Conservation (phyloP, 2,797 vertebrate species). For the Emys orbicularis region DNA sequence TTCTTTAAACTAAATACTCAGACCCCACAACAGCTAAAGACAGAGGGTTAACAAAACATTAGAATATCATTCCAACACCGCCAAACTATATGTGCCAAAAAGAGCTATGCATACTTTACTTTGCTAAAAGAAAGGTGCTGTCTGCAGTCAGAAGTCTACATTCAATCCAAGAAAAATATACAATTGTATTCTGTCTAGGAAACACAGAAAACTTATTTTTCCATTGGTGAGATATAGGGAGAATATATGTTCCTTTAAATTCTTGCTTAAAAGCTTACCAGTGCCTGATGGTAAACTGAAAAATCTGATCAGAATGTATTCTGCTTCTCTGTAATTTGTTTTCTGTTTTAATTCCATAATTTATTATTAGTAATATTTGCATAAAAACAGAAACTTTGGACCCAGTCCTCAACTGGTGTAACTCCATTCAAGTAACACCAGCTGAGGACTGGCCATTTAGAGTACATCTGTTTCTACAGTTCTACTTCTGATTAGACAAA, state of each 20-base stretch:
- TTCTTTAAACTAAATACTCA: conserved; percentile 5
- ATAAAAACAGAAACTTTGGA: neutral
- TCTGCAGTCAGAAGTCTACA: neutral
- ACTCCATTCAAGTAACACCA: accelerated
- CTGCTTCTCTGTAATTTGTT: neutral
- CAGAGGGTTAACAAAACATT: neutral
- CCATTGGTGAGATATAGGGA: neutral
- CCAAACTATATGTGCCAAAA: conserved; percentile 2
- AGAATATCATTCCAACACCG: neutral
- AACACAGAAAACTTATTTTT: conserved; percentile 7
- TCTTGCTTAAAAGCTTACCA: neutral
- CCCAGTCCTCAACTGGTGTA: neutral
- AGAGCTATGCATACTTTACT: neutral
- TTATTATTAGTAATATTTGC: neutral
- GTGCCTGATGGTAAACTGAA: neutral
- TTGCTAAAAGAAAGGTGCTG: conserved; percentile 9
- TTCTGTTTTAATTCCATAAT: neutral
- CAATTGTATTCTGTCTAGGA: neutral
- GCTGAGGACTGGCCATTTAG: neutral
- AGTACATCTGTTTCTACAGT: neutral
- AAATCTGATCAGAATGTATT: neutral
- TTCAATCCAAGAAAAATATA: conserved; percentile 13
- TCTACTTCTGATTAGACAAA: neutral
- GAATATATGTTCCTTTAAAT: neutral
- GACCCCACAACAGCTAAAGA: neutral